Base-by-base conservation (phyloP, 2,113 vertebrate species). In the Ariopsis seemanni region DNA sequence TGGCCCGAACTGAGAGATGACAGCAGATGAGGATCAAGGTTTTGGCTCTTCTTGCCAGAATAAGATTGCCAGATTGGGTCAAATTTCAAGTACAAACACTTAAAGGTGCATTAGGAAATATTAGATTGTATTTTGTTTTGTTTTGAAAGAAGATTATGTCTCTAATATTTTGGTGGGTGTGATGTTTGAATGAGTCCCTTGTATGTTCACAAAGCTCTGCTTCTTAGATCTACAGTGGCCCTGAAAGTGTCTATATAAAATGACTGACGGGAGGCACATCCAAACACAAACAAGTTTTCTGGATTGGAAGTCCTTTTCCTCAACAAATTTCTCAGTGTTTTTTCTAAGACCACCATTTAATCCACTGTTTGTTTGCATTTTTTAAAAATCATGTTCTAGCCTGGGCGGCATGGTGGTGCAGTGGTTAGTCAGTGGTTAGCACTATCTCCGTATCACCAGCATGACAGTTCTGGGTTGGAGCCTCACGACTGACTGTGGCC, bases 1-100 rank as follows among this genome's bases (percentile, higher is more conserved):
- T 97, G 97, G 95, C 97, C 96, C 96, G 96, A 96, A 97, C 96
- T 95, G 94, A 82, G n/a, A 91, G 95, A 95, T 98, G 97, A 99
- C 98, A 99, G 98, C 97, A 97, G 97, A 97, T 93, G 96, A 95
- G 96, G 97, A 97, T 98, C 97, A 98, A 97, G 97, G 97, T 96
- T 94, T 96, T 95, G 77, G 95, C 96, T 94, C 53, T 22, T 15
- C 53, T 48, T 20, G 30, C 9, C 50, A 2, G 50, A 55, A 42
- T 42, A 42, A 2, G 62, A 14, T 57, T 79, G 75, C 75, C 75
- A 79, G 7, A 30, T 27, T 52, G 48, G 18, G 20, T 25, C 42
- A n/a, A n/a, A 0, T 9, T 78, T 79, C 6, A 25, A 55, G 25
- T 2, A 12, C 12, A 52, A 27, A 53, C 12, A 27, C 10, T 53